Evolutionary conservation across 2,888 invertebrate genomes (phyloP), one percentile per base, ranked within the genome.

Genomic region (Sarcophaga caerulescens): DNA sequence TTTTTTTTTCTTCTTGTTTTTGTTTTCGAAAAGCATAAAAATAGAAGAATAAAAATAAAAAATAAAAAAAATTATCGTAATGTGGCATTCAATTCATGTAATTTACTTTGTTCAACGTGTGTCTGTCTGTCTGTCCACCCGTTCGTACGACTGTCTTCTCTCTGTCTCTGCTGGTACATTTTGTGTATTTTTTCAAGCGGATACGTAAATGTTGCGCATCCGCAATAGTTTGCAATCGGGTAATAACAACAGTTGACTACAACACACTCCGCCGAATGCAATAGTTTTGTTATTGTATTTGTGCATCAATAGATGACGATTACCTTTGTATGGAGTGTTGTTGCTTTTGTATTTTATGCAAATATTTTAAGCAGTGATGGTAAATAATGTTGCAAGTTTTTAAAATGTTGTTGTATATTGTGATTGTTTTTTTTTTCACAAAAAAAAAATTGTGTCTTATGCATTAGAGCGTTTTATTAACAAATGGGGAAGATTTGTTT

Each of bases 181-280:
- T 79, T 85, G 60, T 82, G 62, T 79, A 81, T 71, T 74, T 52
- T 52, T 52, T 35, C 66, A 82, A 81, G 86, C 83, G 86, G 86
- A 86, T 86, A 86, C 86, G 77, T 81, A 81, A 84, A 86, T 86
- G 86, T 81, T 86, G 83, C 81, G 83, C 86, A 86, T 86, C 86
- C 86, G 86, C 86, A 83, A 84, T 78, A 65, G 65, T 65, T 77
- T 81, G 78, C 45, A 52, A 52, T 52, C 17, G 52, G 17, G 35
- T 35, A 35, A 35, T 35, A 35, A 10, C 17, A 52, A 52, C 17
- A 52, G 52, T 52, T 52, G 52, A 52, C 52, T 52, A 35, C 52
- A 14, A 52, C 52, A 52, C 17, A 17, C 17, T 3, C 17, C 10
- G 35, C 12, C 52, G 52, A 14, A 17, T 68, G 76, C 52, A 68